Evolutionary conservation across 2,797 vertebrate genomes (phyloP), one percentile per base, ranked within the genome.

Genomic region (Poecilia gillii): DNA sequence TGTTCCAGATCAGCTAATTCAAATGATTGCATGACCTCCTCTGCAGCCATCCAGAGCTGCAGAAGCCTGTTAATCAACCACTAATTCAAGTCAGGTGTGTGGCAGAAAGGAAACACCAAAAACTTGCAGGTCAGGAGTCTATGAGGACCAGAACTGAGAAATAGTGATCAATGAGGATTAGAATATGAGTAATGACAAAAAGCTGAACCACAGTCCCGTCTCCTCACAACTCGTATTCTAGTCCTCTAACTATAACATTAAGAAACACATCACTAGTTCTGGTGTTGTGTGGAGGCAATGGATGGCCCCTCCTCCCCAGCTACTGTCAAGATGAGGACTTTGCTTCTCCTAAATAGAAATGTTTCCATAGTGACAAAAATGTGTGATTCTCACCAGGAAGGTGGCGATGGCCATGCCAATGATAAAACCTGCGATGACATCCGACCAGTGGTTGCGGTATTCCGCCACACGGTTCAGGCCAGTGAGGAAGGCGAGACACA

Each of bases 391-490:
- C 95, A 99, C 98, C 96, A 99, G 95, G 94, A 99, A 99, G 0
- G 97, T 96, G 87, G 98, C 97, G 89, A 99, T 98, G 84, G 98
- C 96, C 64, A 96, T 94, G 70, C 98, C 98, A 0, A 99, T 98
- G 93, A 98, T 91, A 89, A 98, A 99, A 80, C 98, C 98, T 8
- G 98, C 98, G 85, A 99, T 98, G 94, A 99, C 97, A 76, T 99
- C 98, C 0, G 98, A 97, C 98, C 98, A 99, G 88, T 99, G 98
- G 96, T 99, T 99, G 76, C 98, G 97, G 93, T 99, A 99, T 87
- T 99, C 98, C n/a, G 98, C 98, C 91, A 99, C 98, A 78, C 98
- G 97, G 95, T 99, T 99, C 86, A 99, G 95, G 84, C 98, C 98
- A 9, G 97, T 98, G 84, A 99, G 97, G 87, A 99, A 99, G 70